These are phyloP conservation scores for Sitodiplosis mosellana DNA, from an alignment of 1,140 invertebrate genomes.

Conservation along the genomic window DNA sequence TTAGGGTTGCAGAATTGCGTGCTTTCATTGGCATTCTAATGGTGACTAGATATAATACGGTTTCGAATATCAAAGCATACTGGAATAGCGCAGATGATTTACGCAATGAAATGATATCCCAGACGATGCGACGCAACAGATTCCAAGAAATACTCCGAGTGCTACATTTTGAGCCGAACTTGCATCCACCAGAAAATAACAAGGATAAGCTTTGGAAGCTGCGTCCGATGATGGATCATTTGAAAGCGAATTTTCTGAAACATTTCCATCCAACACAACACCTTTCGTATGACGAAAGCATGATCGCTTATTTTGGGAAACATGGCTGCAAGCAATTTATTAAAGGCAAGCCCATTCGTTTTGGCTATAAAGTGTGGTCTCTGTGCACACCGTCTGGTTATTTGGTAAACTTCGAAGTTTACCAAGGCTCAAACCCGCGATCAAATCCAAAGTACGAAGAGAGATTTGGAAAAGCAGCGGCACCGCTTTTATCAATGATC, in stretches of 20 bases:
- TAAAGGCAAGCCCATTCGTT: slow-evolving; percentile 4
- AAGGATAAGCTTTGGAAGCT: slow-evolving; percentile 1
- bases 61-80: not conserved
- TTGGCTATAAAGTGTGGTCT: not conserved
- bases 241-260: slow-evolving; percentile 3
- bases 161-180: not conserved
- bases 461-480: slow-evolving; percentile 12
- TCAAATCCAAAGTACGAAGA: slow-evolving; percentile 6
- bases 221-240: slow-evolving; percentile 1
- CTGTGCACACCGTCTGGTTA: too few species aligned
- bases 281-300: slow-evolving; percentile 14
- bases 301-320: slow-evolving; percentile 14
- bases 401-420: too few species aligned
- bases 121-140: not conserved
- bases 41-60: slow-evolving; percentile 1
- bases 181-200: not conserved
- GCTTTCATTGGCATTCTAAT: slow-evolving; percentile 3
- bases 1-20: slow-evolving; percentile 1
- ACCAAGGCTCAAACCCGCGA: slow-evolving; percentile 13
- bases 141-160: not conserved
- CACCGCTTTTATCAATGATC: slow-evolving; percentile 9
- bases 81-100: not conserved
- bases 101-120: not conserved
- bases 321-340: slow-evolving; percentile 15
- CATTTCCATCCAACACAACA: slow-evolving; percentile 12